A percentile compares a stretch with the other conserved stretches of the same genome.
Evolutionary conservation across 1,140 invertebrate species (phyloP).

Genomic region (Gyrodactylus bullatarudis): DNA sequence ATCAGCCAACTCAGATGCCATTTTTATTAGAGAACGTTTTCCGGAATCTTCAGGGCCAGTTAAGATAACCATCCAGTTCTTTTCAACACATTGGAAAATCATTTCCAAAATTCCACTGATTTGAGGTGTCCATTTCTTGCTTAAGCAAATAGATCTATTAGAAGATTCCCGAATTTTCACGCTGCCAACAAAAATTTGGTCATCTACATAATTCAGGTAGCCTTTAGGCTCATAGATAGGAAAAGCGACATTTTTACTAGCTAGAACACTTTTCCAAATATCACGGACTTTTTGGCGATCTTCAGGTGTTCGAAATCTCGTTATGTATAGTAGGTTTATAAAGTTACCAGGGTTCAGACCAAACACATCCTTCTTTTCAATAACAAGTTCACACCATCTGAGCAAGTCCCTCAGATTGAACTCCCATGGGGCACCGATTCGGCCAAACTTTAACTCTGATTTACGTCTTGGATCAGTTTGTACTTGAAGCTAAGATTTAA

Average conservation of each 20-base stretch:
- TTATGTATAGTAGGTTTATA: constrained; percentile 39
- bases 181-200: too few relatives aligned
- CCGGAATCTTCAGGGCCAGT: constrained; percentile 41
- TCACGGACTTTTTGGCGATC: not conserved
- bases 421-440: constrained; percentile 51
- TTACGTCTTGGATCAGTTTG: not conserved
- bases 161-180: not conserved
- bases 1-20: constrained; percentile 35
- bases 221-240: not conserved
- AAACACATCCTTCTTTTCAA: constrained; percentile 13
- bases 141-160: not conserved
- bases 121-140: not conserved
- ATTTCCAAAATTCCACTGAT: constrained; percentile 29
- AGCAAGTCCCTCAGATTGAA: constrained; percentile 76
- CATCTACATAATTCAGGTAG: too few relatives aligned
- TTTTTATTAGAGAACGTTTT: constrained; percentile 42
- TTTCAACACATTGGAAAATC: constrained; percentile 41
- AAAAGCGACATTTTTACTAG: not conserved
- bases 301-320: constrained; percentile 20
- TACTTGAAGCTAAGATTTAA: not conserved
- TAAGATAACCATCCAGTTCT: constrained; percentile 62
- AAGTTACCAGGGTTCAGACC: constrained; percentile 27
- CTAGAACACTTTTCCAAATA: not conserved
- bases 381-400: constrained; percentile 45
- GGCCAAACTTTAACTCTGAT: constrained; percentile 19